Conservation (phyloP, 1,140 invertebrate genomes). For the Nasonia giraulti region DNA sequence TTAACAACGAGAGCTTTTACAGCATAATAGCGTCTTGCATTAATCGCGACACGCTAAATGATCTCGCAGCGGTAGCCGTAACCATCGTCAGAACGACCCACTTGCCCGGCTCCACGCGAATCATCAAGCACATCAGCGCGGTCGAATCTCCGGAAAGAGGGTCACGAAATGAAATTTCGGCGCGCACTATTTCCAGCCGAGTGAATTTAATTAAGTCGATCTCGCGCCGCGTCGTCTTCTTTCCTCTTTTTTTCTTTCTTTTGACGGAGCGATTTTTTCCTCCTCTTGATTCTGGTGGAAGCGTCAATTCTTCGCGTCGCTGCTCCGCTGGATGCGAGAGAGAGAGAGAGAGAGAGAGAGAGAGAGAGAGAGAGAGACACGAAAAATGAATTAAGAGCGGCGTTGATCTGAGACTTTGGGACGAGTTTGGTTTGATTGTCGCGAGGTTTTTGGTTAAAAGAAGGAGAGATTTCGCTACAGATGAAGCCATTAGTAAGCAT, state of each 20-base stretch:
- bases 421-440: neutral
- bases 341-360: neutral
- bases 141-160: slow-evolving; percentile 19
- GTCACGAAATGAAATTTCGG: slow-evolving; percentile 29
- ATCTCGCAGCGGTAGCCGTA: neutral
- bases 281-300: neutral
- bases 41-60: neutral
- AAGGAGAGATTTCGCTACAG: too few relatives aligned
- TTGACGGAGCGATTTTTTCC: neutral
- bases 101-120: slow-evolving; percentile 12
- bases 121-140: neutral
- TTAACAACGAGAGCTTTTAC: neutral
- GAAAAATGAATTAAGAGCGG: slow-evolving; percentile 37
- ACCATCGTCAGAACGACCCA: neutral
- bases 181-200: slow-evolving; percentile 25
- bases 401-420: neutral
- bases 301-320: slow-evolving; percentile 5
- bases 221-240: neutral
- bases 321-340: neutral
- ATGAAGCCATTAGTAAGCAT: neutral
- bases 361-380: slow-evolving; percentile 25
- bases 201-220: slow-evolving; percentile 38
- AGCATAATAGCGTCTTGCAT: neutral
- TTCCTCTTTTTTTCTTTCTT: slow-evolving; percentile 1
- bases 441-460: too few relatives aligned